Evolutionary conservation across 2,797 vertebrate species (phyloP), one percentile per base, ranked within the genome.

Genomic region (Cossypha dichroa): DNA sequence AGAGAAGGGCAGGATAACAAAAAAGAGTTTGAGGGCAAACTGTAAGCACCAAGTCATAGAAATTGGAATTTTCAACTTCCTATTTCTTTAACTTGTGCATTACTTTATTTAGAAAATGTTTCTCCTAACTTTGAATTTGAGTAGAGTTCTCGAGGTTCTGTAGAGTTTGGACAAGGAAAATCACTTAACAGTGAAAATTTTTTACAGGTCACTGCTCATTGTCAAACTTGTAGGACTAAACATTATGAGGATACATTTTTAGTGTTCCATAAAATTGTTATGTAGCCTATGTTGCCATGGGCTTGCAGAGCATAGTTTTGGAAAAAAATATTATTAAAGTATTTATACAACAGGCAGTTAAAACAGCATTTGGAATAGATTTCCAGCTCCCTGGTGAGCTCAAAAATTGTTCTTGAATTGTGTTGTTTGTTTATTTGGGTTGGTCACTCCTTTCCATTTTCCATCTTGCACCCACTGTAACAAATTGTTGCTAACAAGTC

Each of bases 321-420:
- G 28, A 54, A 46, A 79, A 91, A 91, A 40, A 84, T 68, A 31
- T 5, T 56, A 29, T 38, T 64, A 3, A 33, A 56, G 51, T 87
- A 45, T 94, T 95, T 89, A 36, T 74, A 52, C n/a, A 55, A 63
- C 11, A 31, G 0, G 4, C 62, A 74, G 28, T 70, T 91, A 68
- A 83, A 79, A 48, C 45, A 89, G 59, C 72, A 83, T 91, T 95
- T 94, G 85, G 60, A 95, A 90, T n/a, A 72, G 59, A 72, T 88
- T 89, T 94, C 77, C 58, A 84, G 43, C 60, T 94, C 64, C 85
- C 72, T 78, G 51, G 34, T 80, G 82, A 95, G 68, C 38, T 83
- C 64, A 58, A 46, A 46, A 90, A 83, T 81, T 75, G 38, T 68
- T 94, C 72, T 67, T 67, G 64, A 77, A 60, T 87, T 88, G 58